Evolutionary conservation across 2,888 invertebrate genomes (phyloP).

Genomic region (Troglohyphantes excavatus): DNA sequence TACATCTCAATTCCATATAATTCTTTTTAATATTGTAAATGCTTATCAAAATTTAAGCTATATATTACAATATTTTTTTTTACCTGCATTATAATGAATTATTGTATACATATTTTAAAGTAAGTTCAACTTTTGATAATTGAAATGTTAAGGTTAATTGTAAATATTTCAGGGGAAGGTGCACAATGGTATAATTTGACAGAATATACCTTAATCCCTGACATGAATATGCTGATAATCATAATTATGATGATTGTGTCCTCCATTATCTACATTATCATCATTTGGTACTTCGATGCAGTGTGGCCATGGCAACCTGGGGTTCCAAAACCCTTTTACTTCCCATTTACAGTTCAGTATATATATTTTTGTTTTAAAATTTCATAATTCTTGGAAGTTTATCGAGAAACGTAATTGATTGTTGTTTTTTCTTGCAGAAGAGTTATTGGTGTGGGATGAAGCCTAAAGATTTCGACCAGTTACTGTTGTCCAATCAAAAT

Average conservation of each 20-base stretch:
- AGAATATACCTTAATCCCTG: constrained; percentile 11
- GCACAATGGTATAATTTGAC: constrained; percentile 39
- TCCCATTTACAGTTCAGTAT: constrained; percentile 86
- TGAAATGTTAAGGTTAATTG: too few species aligned
- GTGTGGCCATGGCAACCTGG: constrained; percentile 94
- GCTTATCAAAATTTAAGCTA: not conserved
- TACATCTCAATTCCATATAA: too few species aligned
- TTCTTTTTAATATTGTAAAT: too few species aligned
- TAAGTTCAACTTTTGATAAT: too few species aligned
- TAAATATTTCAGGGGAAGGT: constrained; percentile 25
- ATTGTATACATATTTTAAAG: not conserved
- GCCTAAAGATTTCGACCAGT: not conserved
- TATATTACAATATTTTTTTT: not conserved
- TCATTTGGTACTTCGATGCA: constrained; percentile 93
- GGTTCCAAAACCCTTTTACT: constrained; percentile 91
- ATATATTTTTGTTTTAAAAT: not conserved
- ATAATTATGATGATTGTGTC: constrained; percentile 56
- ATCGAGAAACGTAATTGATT: too few species aligned
- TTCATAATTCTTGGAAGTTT: not conserved
- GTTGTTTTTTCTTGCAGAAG: constrained; percentile 3
- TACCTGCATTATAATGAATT: not conserved
- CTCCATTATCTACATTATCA: constrained; percentile 83
- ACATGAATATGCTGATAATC: constrained; percentile 43
- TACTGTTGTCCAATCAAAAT: constrained; percentile 1
- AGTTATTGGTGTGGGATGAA: constrained; percentile 43